phyloP scores from a whole-genome alignment of 1,140 invertebrate genomes.

The Ruditapes philippinarum region DNA sequence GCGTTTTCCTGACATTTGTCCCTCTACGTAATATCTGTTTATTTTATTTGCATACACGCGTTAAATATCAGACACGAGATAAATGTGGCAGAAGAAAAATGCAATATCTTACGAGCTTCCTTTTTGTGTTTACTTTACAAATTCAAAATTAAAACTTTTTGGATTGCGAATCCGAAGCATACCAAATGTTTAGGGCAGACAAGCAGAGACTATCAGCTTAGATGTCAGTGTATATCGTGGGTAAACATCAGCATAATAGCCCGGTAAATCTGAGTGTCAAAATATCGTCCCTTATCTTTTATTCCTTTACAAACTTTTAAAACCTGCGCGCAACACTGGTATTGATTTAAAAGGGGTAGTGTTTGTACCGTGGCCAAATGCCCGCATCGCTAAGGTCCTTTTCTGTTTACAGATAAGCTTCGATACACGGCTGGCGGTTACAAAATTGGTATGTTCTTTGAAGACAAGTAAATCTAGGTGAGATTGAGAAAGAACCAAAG shows the following conservation, averaged over 20 bases:
- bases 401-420: slow-evolving; percentile 24
- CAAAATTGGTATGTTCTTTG: slow-evolving; percentile 54
- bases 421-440: slow-evolving; percentile 3
- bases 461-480: slow-evolving; percentile 40
- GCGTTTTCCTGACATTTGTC: slow-evolving; percentile 26
- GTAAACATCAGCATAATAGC: slow-evolving; percentile 65
- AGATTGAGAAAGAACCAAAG: slow-evolving; percentile 31
- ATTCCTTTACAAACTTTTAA: slow-evolving; percentile 64
- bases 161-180: slow-evolving; percentile 62
- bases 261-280: slow-evolving; percentile 62
- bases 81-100: slow-evolving; percentile 56
- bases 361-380: slow-evolving; percentile 49
- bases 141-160: slow-evolving; percentile 70
- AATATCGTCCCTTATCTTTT: slow-evolving; percentile 62
- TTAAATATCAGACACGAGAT: slow-evolving; percentile 40
- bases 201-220: slow-evolving; percentile 56
- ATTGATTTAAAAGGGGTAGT: slow-evolving; percentile 59
- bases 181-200: slow-evolving; percentile 65
- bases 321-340: slow-evolving; percentile 41
- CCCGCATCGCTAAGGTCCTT: slow-evolving; percentile 38
- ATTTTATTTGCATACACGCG: slow-evolving; percentile 57
- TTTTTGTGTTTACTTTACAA: slow-evolving; percentile 68
- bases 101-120: slow-evolving; percentile 60
- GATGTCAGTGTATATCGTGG: slow-evolving; percentile 64
- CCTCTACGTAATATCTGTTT: slow-evolving; percentile 14